Percentiles rank a stretch among this genome's conserved stretches.
Evolutionary conservation across 1,140 invertebrate species (phyloP).

Genomic region (Vollenhovia emeryi): DNA sequence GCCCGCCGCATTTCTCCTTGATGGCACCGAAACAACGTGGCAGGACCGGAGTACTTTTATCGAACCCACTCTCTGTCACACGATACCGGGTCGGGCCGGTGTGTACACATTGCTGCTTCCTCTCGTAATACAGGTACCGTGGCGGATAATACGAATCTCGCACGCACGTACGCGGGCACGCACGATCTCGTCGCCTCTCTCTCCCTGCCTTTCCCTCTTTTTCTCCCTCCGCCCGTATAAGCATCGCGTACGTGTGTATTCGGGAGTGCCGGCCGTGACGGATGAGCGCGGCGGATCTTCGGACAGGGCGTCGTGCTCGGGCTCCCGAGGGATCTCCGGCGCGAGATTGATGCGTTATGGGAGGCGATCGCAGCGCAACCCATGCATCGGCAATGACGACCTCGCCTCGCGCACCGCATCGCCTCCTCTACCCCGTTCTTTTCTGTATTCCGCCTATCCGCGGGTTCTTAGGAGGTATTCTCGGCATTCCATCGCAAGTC

Average conservation of each 20-base stretch:
- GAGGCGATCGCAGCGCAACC: slow-evolving; percentile 70
- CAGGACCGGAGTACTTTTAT: slow-evolving; percentile 20
- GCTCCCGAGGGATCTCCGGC: slow-evolving; percentile 57
- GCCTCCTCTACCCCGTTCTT: not conserved
- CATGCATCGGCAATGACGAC: slow-evolving; percentile 69
- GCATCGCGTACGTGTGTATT: slow-evolving; percentile 37
- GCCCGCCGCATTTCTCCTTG: slow-evolving; percentile 4
- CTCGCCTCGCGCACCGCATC: slow-evolving; percentile 23
- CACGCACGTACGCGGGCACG: slow-evolving; percentile 50
- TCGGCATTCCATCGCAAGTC: not conserved
- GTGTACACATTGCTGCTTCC: slow-evolving; percentile 20
- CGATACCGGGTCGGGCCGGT: not conserved
- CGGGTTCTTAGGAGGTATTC: slow-evolving; percentile 26
- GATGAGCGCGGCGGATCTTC: slow-evolving; percentile 68
- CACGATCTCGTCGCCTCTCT: slow-evolving; percentile 21
- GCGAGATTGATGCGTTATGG: slow-evolving; percentile 73
- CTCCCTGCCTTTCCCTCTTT: slow-evolving; percentile 10
- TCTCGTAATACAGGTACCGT: slow-evolving; percentile 23
- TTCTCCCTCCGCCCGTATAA: not conserved
- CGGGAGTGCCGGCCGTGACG: slow-evolving; percentile 63
- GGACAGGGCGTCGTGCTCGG: slow-evolving; percentile 61
- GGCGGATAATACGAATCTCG: slow-evolving; percentile 55
- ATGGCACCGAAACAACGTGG: slow-evolving; percentile 16
- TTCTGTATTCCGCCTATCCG: slow-evolving; percentile 41
- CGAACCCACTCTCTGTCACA: slow-evolving; percentile 6